Percentiles rank a stretch among this genome's conserved stretches.
Conservation (phyloP, 2,797 vertebrate genomes). For the Sciaenops ocellatus region DNA sequence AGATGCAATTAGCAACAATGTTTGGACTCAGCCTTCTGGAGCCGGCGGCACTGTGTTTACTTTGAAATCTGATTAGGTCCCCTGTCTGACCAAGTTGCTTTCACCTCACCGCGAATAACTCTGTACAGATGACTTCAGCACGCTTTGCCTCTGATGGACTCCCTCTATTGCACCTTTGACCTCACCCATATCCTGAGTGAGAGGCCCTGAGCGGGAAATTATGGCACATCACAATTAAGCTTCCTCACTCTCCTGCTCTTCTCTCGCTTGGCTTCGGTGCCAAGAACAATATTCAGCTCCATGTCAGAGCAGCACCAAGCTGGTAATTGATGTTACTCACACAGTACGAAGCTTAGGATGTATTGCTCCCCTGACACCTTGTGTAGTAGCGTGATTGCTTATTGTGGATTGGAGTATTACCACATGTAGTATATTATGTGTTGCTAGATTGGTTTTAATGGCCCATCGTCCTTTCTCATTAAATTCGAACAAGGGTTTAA, state of each 20-base stretch:
- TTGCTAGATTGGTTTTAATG: constrained; percentile 76
- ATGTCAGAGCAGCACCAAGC: constrained; percentile 68
- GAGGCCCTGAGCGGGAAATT: constrained; percentile 73
- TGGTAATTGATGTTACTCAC: constrained; percentile 71
- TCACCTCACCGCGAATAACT: constrained; percentile 77
- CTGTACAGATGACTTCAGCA: constrained; percentile 77
- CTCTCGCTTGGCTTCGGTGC: constrained; percentile 61
- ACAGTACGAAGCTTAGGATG: constrained; percentile 59
- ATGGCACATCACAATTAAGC: constrained; percentile 76
- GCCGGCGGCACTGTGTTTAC: constrained; percentile 78
- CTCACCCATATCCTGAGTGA: constrained; percentile 70
- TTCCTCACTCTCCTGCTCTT: constrained; percentile 66
- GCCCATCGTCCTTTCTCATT: constrained; percentile 71
- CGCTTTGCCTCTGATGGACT: constrained; percentile 71
- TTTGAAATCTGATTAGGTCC: constrained; percentile 84
- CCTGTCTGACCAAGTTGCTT: constrained; percentile 79
- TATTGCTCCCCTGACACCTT: constrained; percentile 76
- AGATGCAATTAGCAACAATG: constrained; percentile 81
- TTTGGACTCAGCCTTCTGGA: constrained; percentile 77
- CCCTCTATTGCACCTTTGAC: constrained; percentile 76
- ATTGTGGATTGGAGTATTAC: constrained; percentile 70
- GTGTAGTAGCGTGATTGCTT: constrained; percentile 70
- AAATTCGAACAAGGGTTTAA: constrained; percentile 70
- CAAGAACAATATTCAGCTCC: constrained; percentile 80
- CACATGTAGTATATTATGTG: constrained; percentile 77